Evolutionary conservation across 2,888 invertebrate species (phyloP).

Genomic region (Lepas anatifera): DNA sequence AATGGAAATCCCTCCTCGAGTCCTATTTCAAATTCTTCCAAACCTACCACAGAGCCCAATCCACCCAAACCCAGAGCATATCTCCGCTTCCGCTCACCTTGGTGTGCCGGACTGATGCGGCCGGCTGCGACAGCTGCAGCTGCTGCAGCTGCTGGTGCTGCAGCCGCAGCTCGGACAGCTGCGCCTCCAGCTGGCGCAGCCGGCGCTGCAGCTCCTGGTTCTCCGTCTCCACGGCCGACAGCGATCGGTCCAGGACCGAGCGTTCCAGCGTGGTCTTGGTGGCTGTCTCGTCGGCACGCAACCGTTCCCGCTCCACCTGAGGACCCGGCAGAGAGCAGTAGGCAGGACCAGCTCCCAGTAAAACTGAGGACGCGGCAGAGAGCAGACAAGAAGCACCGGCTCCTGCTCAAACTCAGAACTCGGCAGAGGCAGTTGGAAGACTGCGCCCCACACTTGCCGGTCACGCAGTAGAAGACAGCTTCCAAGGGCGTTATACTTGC

Average conservation of each 20-base stretch:
- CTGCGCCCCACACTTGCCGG: too few species aligned
- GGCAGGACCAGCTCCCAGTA: too few species aligned
- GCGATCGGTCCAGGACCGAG: not conserved
- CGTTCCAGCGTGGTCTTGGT: slow-evolving; percentile 5
- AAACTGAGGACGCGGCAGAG: too few species aligned
- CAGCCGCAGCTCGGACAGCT: slow-evolving; percentile 48
- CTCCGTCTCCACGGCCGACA: slow-evolving; percentile 60
- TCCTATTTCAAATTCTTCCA: not conserved
- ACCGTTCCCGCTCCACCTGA: slow-evolving; percentile 1
- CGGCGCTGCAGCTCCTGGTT: slow-evolving; percentile 71
- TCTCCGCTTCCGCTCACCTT: slow-evolving; percentile 30
- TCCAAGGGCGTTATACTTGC: too few species aligned
- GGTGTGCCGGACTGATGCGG: slow-evolving; percentile 22
- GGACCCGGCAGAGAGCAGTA: too few species aligned
- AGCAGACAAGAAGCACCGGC: too few species aligned
- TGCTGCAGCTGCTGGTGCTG: slow-evolving; percentile 61
- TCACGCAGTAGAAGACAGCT: too few species aligned
- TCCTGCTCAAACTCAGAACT: too few species aligned
- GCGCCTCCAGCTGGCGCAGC: slow-evolving; percentile 61
- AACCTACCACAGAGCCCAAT: not conserved
- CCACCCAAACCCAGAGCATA: not conserved
- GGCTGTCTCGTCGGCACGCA: not conserved
- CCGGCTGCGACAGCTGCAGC: slow-evolving; percentile 29
- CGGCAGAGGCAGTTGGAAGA: too few species aligned
- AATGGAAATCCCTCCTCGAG: not conserved